Base-by-base conservation (phyloP, 1,140 invertebrate species). In the Lepidurus apus region DNA sequence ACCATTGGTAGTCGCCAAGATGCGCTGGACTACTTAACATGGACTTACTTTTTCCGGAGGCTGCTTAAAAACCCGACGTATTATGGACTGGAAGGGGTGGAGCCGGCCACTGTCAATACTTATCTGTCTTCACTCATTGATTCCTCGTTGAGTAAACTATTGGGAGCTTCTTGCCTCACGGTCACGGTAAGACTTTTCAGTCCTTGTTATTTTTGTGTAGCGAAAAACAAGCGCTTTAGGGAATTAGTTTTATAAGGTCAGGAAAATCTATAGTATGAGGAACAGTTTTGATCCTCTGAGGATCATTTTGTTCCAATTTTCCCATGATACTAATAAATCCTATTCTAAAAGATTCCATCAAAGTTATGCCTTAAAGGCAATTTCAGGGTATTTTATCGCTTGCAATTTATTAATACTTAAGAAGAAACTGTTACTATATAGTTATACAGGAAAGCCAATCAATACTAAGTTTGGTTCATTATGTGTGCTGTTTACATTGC, bases 31-130 rank as follows among this genome's bases (percentile, higher is more conserved):
- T 99, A 99, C 86, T 87, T 99, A 43, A 98, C 97, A 0, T 99
- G 96, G 94, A 99, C 98, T 0, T 99, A 98, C 84, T 98, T 99
- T 86, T 99, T 98, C 87, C 87, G 96, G 80, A 87, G 97, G 79
- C 86, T 99, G 5, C 85, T 98, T 26, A 93, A 95, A 83, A 99
- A 99, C 88, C 98, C 98, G 1, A 89, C 89, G 0, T 97, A 97
- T 85, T 99, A 99, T 83, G 90, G 93, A 78, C 85, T 99, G 79
- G 91, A 95, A 75, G 89, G 89, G 74, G 86, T 92, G 47, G 92
- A 95, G 76, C 89, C 91, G 24, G 86, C 90, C 74, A 87, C 90
- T 75, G 87, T 98, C 11, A 96, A 94, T 83, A 82, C 85, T 2
- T 94, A 90, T 83, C 85, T 95, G 34, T 92, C 91, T 0, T 77